Base-by-base conservation (phyloP, 2,888 invertebrate genomes). In the Sarcophaga caerulescens region DNA sequence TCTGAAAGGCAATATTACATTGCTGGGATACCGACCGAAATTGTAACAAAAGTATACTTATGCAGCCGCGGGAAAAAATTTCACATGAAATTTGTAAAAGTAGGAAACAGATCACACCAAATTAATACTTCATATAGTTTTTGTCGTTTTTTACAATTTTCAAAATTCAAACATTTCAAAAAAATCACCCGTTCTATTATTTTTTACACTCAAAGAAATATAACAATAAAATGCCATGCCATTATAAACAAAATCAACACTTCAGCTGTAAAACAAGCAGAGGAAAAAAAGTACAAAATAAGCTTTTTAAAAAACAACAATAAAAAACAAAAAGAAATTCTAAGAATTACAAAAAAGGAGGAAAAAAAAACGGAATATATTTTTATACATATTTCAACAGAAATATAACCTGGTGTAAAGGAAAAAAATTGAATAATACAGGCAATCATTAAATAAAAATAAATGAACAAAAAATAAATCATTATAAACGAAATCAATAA, bases 401-500 rank as follows among this genome's bases (percentile, higher is more conserved):
- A 84, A 68, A 65, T 52, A 60, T 59, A 73, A 81, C 68, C 45
- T 81, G 35, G 68, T 68, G 52, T 44, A 21, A 35, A 0, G 70
- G 74, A 19, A 70, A 66, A 63, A 44, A 66, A 44, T 8, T 14
- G n/a, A 35, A 35, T 35, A 35, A 35, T 35, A 35, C 35, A 35
- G 19, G n/a, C 10, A 52, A 52, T 78, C 63, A 63, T 70, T 70
- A 63, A 57, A 10, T 35, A 35, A 35, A 35, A 35, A 35, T 35
- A 52, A 79, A 62, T 69, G 62, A 85, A 81, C 78, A 63, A 77
- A 66, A 73, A 76, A 82, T 77, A 86, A 87, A 60, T 74, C 57
- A 77, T 84, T 71, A 35, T 77, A 77, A 83, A 86, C 79, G 66
- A 70, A 88, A 84, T 19, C 69, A 70, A 59, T 73, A 74, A 81